Conservation (phyloP, 2,797 vertebrate species). For the Lophius americanus region DNA sequence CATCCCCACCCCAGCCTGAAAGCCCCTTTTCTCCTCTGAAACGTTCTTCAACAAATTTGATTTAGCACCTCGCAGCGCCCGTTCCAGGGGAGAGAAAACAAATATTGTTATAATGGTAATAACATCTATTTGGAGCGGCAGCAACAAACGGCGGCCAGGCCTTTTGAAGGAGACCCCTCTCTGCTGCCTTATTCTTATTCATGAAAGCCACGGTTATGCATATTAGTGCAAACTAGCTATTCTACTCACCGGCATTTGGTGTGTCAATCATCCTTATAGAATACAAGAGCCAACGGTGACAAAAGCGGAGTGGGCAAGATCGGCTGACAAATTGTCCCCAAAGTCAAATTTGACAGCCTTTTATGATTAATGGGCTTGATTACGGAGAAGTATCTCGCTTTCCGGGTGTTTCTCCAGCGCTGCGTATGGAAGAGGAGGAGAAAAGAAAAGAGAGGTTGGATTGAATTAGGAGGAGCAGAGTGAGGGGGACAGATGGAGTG, state of each 20-base stretch:
- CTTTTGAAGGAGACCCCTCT: slow-evolving; percentile 77
- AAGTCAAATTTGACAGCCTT: slow-evolving; percentile 88
- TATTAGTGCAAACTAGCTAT: slow-evolving; percentile 85
- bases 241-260: slow-evolving; percentile 79
- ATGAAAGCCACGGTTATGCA: slow-evolving; percentile 84
- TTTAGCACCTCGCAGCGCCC: slow-evolving; percentile 76
- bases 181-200: slow-evolving; percentile 85
- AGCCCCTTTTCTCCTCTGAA: slow-evolving; percentile 65
- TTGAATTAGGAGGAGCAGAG: slow-evolving; percentile 73
- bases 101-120: slow-evolving; percentile 88
- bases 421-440: slow-evolving; percentile 19
- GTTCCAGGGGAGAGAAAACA: slow-evolving; percentile 82
- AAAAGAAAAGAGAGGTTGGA: slow-evolving; percentile 46
- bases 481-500: slow-evolving; percentile 55
- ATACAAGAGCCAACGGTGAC: slow-evolving; percentile 79
- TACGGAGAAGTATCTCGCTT: slow-evolving; percentile 82
- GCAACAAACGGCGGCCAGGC: slow-evolving; percentile 70
- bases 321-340: slow-evolving; percentile 88
- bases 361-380: slow-evolving; percentile 89
- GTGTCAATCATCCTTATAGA: slow-evolving; percentile 86
- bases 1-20: slow-evolving; percentile 62
- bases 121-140: slow-evolving; percentile 82
- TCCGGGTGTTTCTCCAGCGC: slow-evolving; percentile 72
- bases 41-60: slow-evolving; percentile 81
- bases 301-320: slow-evolving; percentile 75